Conservation (phyloP, 2,113 vertebrate species). For the Nibea albiflora region DNA sequence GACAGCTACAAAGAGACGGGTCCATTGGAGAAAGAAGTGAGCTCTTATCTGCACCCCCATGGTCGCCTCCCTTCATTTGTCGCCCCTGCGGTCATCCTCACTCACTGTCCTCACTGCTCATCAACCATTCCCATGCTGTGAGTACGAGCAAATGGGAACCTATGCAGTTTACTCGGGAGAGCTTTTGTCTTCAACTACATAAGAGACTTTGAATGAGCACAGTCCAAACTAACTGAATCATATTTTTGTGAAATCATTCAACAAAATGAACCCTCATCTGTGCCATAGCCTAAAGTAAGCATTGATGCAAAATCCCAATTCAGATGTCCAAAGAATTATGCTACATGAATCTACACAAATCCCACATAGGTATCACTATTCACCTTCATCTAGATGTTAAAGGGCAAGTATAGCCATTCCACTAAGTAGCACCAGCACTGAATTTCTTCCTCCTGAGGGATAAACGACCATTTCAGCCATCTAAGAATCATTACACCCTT, state of each 20-base stretch:
- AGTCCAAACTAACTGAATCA: neutral
- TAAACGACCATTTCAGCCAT: neutral
- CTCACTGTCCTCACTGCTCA: neutral
- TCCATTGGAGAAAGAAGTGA: conserved; percentile 22
- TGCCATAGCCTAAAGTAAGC: neutral
- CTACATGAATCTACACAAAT: neutral
- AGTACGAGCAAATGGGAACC: neutral
- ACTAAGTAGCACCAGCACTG: too few relatives aligned
- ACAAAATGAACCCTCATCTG: neutral
- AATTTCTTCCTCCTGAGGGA: neutral
- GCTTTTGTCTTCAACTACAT: neutral
- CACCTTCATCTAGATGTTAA: neutral
- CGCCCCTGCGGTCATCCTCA: conserved; percentile 1
- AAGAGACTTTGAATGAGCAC: neutral
- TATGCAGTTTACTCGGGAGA: neutral
- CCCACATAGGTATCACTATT: neutral
- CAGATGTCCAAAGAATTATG: neutral
- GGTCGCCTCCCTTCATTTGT: conserved; percentile 17
- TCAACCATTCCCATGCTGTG: neutral
- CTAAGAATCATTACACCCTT: neutral
- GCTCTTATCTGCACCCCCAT: conserved; percentile 14
- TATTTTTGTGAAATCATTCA: neutral
- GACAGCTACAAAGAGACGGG: conserved; percentile 45
- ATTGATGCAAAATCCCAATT: neutral
- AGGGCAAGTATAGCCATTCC: neutral